A percentile compares a stretch with the other conserved stretches of the same genome.
phyloP scores from a whole-genome alignment of 2,797 vertebrate genomes.

The Psittacula echo region DNA sequence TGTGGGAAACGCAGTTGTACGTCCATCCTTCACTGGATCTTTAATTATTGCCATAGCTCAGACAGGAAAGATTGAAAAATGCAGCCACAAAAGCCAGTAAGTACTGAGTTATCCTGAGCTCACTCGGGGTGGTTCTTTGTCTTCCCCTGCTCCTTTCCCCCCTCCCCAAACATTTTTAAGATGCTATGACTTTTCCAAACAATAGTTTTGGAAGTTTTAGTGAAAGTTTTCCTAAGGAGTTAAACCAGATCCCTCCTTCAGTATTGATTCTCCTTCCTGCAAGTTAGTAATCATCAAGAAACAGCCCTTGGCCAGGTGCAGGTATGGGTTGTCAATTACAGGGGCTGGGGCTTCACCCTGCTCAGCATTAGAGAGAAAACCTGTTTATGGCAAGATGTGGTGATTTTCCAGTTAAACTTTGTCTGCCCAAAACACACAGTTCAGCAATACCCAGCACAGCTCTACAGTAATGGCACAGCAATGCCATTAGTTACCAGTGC shows the following conservation, averaged over 20 bases:
- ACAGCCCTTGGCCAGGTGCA: no score
- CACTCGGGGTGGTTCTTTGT: not conserved
- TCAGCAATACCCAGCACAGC: not conserved
- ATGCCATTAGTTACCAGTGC: rapidly evolving
- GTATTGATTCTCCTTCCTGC: not conserved
- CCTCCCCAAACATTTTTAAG: not conserved
- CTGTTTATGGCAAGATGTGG: not conserved
- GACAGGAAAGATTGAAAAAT: not conserved
- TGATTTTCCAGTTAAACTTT: not conserved
- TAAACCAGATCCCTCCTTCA: not conserved
- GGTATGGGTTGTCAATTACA: rapidly evolving
- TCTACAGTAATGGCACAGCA: not conserved
- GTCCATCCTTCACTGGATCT: not conserved
- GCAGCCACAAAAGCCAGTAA: not conserved
- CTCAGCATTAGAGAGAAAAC: rapidly evolving
- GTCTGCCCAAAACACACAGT: not conserved
- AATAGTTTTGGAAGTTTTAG: not conserved
- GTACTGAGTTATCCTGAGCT: not conserved
- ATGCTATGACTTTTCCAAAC: not conserved
- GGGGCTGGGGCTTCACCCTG: rapidly evolving
- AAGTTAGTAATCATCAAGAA: not conserved
- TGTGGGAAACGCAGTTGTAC: not conserved
- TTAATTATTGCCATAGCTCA: not conserved
- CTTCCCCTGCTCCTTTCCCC: not conserved
- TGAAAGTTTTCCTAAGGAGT: not conserved